Conservation (phyloP, 1,140 invertebrate genomes). For the Frieseomelitta varia region DNA sequence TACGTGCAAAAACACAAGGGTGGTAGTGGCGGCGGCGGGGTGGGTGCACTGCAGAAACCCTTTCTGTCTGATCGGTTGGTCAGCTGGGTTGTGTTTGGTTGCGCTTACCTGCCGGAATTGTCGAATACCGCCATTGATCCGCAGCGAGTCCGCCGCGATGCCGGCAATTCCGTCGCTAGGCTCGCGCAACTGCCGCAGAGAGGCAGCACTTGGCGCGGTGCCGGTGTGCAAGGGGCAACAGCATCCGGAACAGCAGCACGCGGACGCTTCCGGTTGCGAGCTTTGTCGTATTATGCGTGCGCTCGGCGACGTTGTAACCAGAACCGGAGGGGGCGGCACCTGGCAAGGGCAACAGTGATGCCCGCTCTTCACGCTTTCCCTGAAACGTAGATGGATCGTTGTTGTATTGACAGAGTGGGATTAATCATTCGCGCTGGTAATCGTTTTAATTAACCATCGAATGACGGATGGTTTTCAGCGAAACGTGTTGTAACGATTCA, state of each 20-base stretch:
- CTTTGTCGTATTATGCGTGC: conserved; percentile 93
- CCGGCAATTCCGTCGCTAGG: conserved; percentile 94
- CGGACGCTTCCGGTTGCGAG: conserved; percentile 93
- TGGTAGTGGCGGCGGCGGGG: background rate
- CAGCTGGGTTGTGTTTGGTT: background rate
- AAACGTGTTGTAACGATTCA: too few relatives aligned
- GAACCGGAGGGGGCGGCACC: conserved; percentile 85
- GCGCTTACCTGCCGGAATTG: conserved; percentile 96
- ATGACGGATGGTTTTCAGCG: too few relatives aligned
- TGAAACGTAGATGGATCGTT: conserved; percentile 52
- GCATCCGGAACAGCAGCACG: conserved; percentile 85
- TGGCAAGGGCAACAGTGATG: conserved; percentile 85
- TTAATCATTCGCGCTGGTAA: background rate
- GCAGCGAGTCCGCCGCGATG: conserved; percentile 97
- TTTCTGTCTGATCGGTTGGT: conserved; percentile 8
- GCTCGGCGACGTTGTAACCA: conserved; percentile 87
- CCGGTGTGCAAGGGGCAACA: conserved; percentile 81
- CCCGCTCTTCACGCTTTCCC: conserved; percentile 81
- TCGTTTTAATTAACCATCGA: too few relatives aligned
- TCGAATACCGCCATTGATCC: conserved; percentile 97
- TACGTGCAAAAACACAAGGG: background rate
- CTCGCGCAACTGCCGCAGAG: conserved; percentile 91
- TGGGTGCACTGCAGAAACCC: conserved; percentile 1
- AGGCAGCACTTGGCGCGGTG: conserved; percentile 87
- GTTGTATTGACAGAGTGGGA: background rate